Base-by-base conservation (phyloP, 2,797 vertebrate genomes). In the Ptychadena robeensis region DNA sequence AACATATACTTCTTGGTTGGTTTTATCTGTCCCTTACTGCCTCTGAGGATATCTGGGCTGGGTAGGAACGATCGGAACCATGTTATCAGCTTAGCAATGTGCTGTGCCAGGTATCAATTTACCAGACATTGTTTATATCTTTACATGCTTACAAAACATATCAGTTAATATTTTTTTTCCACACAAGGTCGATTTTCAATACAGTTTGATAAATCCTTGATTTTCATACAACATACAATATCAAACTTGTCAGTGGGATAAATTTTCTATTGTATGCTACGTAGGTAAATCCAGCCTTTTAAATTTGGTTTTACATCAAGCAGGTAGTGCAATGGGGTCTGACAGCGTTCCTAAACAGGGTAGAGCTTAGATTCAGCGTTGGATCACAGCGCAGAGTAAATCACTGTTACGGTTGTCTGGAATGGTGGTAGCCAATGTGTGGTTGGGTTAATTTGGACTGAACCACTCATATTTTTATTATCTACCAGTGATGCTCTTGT, bases 401-500 rank as follows among this genome's bases (percentile, higher is more conserved):
- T 65, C 40, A 25, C 35, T 31, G 35, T n/a, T 44, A 59, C 30
- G 27, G 73, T 40, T 27, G 73, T 8, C 64, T 34, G 18, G 14
- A 12, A 10, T n/a, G n/a, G 27, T 75, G 34, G 59, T 59, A 57
- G 53, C 15, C 63, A 27, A 6, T 28, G 6, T 28, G 12, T 12
- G 2, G 15, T 2, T 11, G 57, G 25, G 57, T 12, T n/a, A 9
- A 25, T 25, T 73, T n/a, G n/a, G 44, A 34, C 15, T 40, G 73
- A 38, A 75, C 37, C 34, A 63, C 61, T 34, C 64, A 57, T 63
- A 12, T 40, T 40, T 12, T 12, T 12, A 40, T 40, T 6, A 40
- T 53, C 73, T 28, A 53, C 32, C 59, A 38, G 63, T 64, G 35
- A 35, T 76, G 73, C 63, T 35, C 37, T 64, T 65, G 63, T 76